phyloP scores from a whole-genome alignment of 2,113 vertebrate species.

The Pluvianellus socialis region DNA sequence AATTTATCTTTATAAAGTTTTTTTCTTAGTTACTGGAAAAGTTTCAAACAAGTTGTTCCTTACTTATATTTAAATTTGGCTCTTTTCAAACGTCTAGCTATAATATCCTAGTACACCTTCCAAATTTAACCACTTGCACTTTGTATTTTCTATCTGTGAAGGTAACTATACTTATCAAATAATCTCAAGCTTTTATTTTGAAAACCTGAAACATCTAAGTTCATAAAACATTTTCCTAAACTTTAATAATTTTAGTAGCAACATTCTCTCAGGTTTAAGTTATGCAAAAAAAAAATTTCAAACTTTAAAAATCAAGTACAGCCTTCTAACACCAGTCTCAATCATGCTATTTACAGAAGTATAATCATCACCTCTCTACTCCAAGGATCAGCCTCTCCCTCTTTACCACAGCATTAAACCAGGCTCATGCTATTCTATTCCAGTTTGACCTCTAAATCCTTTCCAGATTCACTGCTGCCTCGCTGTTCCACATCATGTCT shows the following conservation, averaged over 20 bases:
- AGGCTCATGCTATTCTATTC: constrained; percentile 33
- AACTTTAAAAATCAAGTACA: neutral
- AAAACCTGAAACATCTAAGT: neutral
- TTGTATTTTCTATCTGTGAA: neutral
- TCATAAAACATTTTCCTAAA: neutral
- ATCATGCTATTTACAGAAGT: constrained; percentile 15
- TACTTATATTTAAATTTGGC: neutral
- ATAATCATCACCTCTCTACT: neutral
- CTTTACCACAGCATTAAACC: constrained; percentile 37
- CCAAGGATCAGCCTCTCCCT: constrained; percentile 17
- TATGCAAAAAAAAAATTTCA: neutral
- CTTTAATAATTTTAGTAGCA: neutral
- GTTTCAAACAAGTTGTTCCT: neutral
- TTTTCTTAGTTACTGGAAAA: neutral
- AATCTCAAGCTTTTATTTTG: neutral
- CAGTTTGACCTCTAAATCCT: constrained; percentile 43
- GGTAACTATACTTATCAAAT: neutral
- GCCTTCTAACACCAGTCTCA: neutral
- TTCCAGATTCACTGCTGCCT: neutral
- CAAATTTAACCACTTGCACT: neutral
- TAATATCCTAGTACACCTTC: neutral
- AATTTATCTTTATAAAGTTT: neutral
- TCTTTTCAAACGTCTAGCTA: neutral
- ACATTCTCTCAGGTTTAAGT: neutral
- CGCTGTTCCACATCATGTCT: neutral